Base-by-base conservation (phyloP, 2,888 invertebrate species). In the Drosophila cyrtoloma region DNA sequence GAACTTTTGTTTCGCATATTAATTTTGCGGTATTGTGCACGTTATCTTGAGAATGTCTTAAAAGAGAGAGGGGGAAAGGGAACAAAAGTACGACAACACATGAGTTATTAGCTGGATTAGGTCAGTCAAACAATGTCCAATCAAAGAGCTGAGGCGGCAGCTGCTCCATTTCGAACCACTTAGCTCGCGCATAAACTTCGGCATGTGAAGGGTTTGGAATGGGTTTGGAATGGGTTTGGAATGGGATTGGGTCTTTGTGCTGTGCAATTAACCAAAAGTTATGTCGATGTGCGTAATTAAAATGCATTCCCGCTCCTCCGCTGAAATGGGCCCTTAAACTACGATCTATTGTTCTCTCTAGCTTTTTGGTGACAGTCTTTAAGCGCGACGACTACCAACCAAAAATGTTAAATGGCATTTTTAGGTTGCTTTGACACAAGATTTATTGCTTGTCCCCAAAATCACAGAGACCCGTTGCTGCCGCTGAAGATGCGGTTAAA, bases 361-460 rank as follows among this genome's bases (percentile, higher is more conserved):
- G 10, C 28, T 56, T 39, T 28, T 55, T 52, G 33, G 35, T 68
- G 75, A 71, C 78, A 63, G 44, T 74, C 63, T 70, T 70, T 58
- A 56, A 50, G 26, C 47, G 53, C 70, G 61, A 64, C 63, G 66
- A 85, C 86, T 77, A 88, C 82, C 62, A 86, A 70, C 64, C 75
- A 71, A 42, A 60, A 39, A 70, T 87, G 86, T 89, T 85, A 91
- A 91, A 87, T 83, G 76, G 69, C 90, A 71, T 74, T 84, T 71
- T 74, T 55, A 71, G 84, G 60, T 74, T 77, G 73, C 75, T 68
- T 51, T 79, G 86, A 78, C 76, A 72, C 53, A 84, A 89, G 92
- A 91, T 91, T 91, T 91, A 92, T 92, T 82, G 75, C 81, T 80
- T 91, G 91, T 89, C 90, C 88, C 89, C 80, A 83, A 85, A 91